Evolutionary conservation across 2,888 invertebrate genomes (phyloP), one percentile per base, ranked within the genome.

Genomic region (Pollenia griseotomentosa): DNA sequence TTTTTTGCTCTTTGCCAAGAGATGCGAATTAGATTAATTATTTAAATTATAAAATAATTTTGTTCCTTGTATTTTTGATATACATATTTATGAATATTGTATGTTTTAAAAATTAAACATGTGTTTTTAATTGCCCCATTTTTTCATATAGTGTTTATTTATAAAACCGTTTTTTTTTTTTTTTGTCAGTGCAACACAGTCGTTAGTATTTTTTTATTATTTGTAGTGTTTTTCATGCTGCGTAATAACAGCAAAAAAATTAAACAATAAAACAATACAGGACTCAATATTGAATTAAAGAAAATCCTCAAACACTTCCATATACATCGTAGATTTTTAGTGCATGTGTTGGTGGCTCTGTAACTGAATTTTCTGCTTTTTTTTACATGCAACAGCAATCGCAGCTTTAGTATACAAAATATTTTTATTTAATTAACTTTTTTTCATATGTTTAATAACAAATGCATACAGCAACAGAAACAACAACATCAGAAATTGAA

Each of bases 371-470:
- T 75, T 74, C 65, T 23, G 23, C 23, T 23, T 75, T 86, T 86
- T 80, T 77, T 83, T 66, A 75, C 63, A 71, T 65, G 63, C 48
- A 78, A 51, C 55, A 73, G 53, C 77, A 73, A 51, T 70, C 51
- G 57, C 65, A 48, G 74, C 74, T 42, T 51, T 66, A 40, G 59
- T 61, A 55, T 51, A 59, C 2, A 70, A 70, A 63, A 70, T 84
- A 81, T 84, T 81, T 84, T 84, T 87, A 84, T 85, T 87, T 73
- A 87, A 87, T 87, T 84, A 81, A 77, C 19, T 86, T 59, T 46
- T 65, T 74, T 61, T 14, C 51, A 14, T 55, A 70, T 79, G 70
- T 74, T 66, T 55, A 74, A 33, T 61, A 66, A 68, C 19, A 10
- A 42, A 74, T 61, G 19, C 42, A 14, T 23, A 16, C 48, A 10